A percentile compares a stretch with the other conserved stretches of the same genome.
Conservation (phyloP, 2,113 vertebrate genomes). For the Verasper variegatus region DNA sequence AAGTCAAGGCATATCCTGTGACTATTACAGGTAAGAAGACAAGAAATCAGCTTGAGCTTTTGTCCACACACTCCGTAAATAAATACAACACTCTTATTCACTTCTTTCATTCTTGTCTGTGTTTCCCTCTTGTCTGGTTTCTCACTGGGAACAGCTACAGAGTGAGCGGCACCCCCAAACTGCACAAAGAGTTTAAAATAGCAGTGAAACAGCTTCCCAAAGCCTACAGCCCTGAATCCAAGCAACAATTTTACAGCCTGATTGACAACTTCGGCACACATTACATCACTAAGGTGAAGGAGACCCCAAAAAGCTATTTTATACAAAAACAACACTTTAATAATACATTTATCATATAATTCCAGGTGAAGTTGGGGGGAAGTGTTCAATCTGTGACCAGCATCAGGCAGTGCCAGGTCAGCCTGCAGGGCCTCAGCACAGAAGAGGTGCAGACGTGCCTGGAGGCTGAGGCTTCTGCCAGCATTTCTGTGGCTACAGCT, state of each 20-base stretch:
- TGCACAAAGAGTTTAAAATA: conserved; percentile 73
- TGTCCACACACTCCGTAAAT: not conserved
- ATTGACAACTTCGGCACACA: conserved; percentile 83
- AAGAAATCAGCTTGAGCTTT: not conserved
- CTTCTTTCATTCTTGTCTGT: not conserved
- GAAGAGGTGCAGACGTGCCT: conserved; percentile 84
- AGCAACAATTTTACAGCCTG: conserved; percentile 73
- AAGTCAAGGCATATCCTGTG: conserved; percentile 80
- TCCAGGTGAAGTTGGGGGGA: conserved; percentile 83
- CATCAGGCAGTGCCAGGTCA: conserved; percentile 82
- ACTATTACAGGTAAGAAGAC: conserved; percentile 82
- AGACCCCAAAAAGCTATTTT: not conserved
- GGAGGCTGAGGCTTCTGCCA: conserved; percentile 76
- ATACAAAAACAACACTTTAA: not conserved
- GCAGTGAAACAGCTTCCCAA: conserved; percentile 77
- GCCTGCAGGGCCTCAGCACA: conserved; percentile 76
- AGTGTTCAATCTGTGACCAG: conserved; percentile 83
- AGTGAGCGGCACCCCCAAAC: conserved; percentile 54
- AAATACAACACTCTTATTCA: not conserved
- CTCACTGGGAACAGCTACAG: conserved; percentile 69
- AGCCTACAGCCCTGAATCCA: conserved; percentile 60
- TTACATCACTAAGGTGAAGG: conserved; percentile 80
- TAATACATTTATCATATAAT: not conserved
- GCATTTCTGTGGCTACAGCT: not conserved
- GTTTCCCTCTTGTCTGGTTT: too few relatives aligned